These are phyloP conservation scores for Megastigmus dorsalis DNA, from an alignment of 2,888 invertebrate species.

Conservation along the genomic window DNA sequence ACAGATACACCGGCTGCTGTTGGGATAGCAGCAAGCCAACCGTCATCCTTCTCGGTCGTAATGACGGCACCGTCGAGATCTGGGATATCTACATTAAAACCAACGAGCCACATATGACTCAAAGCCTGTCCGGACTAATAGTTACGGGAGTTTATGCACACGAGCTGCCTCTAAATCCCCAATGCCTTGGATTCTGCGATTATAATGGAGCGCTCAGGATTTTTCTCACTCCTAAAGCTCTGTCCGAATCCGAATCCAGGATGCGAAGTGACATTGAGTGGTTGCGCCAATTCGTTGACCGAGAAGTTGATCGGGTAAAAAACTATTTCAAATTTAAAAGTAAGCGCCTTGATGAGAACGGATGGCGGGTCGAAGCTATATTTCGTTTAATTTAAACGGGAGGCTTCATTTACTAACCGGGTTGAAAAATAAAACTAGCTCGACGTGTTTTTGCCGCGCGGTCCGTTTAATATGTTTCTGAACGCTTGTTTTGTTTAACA, in stretches of 20 bases:
- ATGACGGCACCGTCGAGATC: slow-evolving; percentile 85
- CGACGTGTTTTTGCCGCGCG: too few species aligned
- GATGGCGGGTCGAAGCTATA: too few species aligned
- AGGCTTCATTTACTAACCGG: too few species aligned
- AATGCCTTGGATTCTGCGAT: slow-evolving; percentile 82
- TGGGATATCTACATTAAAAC: slow-evolving; percentile 86
- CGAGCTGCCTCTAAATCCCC: slow-evolving; percentile 77
- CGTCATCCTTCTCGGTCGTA: slow-evolving; percentile 82
- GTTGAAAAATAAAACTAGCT: too few species aligned
- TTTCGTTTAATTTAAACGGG: too few species aligned
- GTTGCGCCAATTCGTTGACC: slow-evolving; percentile 65
- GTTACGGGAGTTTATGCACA: slow-evolving; percentile 81
- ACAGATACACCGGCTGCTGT: slow-evolving; percentile 78
- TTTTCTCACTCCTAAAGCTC: slow-evolving; percentile 78
- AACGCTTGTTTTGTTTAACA: too few species aligned
- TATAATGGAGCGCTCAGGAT: slow-evolving; percentile 81
- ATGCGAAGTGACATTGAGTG: slow-evolving; percentile 72
- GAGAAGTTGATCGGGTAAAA: slow-evolving; percentile 64
- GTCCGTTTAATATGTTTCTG: too few species aligned
- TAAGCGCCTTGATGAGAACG: slow-evolving; percentile 18
- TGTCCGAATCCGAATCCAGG: slow-evolving; percentile 76
- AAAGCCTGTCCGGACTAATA: slow-evolving; percentile 74
- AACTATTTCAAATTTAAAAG: slow-evolving; percentile 29
- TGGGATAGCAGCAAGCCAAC: slow-evolving; percentile 88
- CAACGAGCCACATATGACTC: slow-evolving; percentile 79